These are phyloP conservation scores for Dicerorhinus sumatrensis DNA, from an alignment of 2,113 vertebrate genomes.

Conservation along the genomic window DNA sequence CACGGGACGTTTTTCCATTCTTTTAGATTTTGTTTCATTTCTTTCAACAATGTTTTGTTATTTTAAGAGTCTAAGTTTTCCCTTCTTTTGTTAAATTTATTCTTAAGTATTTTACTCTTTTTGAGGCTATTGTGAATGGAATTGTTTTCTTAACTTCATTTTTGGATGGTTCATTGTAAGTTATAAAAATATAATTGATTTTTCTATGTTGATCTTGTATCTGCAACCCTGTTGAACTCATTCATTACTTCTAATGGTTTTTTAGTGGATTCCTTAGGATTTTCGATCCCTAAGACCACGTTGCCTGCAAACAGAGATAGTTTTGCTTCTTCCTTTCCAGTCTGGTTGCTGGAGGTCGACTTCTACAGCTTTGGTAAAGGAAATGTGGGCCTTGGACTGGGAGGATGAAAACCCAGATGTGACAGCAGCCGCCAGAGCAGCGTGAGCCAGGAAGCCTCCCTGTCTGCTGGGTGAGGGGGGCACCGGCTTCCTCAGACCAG, in stretches of 20 bases:
- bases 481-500: not conserved
- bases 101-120: not conserved
- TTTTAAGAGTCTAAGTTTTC: not conserved
- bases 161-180: not conserved
- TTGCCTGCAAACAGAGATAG: not conserved
- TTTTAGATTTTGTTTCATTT: not conserved
- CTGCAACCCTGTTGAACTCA: not conserved
- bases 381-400: not conserved
- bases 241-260: not conserved
- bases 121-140: no score
- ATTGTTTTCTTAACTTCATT: not conserved
- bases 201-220: not conserved
- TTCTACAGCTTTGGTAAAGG: not conserved
- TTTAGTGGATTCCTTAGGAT: not conserved
- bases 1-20: rapidly evolving
- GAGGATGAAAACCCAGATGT: not conserved
- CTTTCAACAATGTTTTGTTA: not conserved
- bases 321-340: not conserved
- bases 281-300: not conserved
- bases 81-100: no score
- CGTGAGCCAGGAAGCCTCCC: not conserved
- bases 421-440: not conserved
- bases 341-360: not conserved
- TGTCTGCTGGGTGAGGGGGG: no score
- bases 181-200: not conserved